Percentiles rank a stretch among this genome's conserved stretches.
Conservation (phyloP, 1,140 invertebrate genomes). For the Drosophila rufa region DNA sequence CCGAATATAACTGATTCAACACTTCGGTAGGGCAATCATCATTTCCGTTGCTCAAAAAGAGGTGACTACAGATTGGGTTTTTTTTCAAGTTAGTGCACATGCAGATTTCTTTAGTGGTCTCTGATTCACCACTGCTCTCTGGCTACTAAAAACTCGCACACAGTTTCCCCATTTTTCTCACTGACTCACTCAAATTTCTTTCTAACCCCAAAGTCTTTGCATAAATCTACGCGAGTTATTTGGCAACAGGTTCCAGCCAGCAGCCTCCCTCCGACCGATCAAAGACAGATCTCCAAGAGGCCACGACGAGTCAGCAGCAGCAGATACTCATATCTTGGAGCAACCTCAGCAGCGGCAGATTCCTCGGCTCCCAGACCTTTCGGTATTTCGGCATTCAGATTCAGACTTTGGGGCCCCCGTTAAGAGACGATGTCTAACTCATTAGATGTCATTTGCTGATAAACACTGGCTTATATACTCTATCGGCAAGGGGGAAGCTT, state of each 20-base stretch:
- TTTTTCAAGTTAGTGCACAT: conserved; percentile 26
- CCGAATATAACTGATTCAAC: conserved; percentile 62
- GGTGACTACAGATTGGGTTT: conserved; percentile 25
- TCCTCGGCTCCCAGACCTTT: conserved; percentile 26
- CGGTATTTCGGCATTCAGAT: conserved; percentile 12
- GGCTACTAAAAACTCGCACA: conserved; percentile 21
- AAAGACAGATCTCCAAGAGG: conserved; percentile 52
- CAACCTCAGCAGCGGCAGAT: conserved; percentile 36
- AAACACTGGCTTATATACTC: conserved; percentile 50
- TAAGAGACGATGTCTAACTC: conserved; percentile 63
- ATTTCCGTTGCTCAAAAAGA: conserved; percentile 52
- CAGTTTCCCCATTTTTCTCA: conserved; percentile 39
- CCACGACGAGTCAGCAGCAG: conserved; percentile 32
- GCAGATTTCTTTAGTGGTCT: conserved; percentile 46
- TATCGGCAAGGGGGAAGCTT: background rate
- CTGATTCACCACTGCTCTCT: conserved; percentile 56
- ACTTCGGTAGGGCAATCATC: conserved; percentile 61
- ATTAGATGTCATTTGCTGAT: conserved; percentile 82
- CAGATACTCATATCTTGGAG: conserved; percentile 18
- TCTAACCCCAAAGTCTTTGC: conserved; percentile 41
- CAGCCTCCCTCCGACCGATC: conserved; percentile 12
- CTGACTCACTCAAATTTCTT: conserved; percentile 68
- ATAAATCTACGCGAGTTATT: conserved; percentile 63
- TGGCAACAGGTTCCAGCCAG: conserved; percentile 71
- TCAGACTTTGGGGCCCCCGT: conserved; percentile 32